phyloP scores from a whole-genome alignment of 2,113 vertebrate species.

The Chaetops frenatus region DNA sequence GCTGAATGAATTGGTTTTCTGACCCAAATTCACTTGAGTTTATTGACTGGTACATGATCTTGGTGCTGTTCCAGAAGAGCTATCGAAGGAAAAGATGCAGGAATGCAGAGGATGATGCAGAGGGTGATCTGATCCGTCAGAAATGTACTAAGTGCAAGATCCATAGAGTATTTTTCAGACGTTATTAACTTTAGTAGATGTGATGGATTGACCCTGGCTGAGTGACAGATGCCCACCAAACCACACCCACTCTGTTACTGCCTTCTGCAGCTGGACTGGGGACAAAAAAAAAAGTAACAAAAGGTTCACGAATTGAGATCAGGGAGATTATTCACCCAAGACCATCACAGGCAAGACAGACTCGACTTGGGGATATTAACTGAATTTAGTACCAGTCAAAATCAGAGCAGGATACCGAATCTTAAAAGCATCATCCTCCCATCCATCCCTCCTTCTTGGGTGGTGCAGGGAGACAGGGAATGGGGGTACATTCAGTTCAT shows the following conservation, averaged over 20 bases:
- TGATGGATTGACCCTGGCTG: neutral
- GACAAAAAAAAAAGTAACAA: neutral
- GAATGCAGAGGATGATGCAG: conserved; percentile 95
- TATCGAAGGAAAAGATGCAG: conserved; percentile 89
- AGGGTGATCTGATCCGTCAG: conserved; percentile 97
- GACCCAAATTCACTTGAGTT: conserved; percentile 81
- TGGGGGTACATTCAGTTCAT: neutral
- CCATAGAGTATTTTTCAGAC: conserved; percentile 92
- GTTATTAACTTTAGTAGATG: conserved; percentile 69
- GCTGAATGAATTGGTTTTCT: conserved; percentile 91
- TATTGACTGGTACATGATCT: conserved; percentile 76
- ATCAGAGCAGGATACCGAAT: neutral
- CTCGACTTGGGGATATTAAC: neutral
- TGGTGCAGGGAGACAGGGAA: neutral
- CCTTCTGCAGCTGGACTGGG: neutral
- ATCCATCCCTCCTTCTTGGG: neutral
- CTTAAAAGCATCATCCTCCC: neutral
- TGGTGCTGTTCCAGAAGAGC: conserved; percentile 84
- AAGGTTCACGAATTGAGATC: neutral
- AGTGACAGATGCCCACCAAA: neutral
- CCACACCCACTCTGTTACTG: neutral
- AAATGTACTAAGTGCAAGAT: conserved; percentile 92
- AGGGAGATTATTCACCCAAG: neutral
- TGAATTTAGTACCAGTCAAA: neutral
- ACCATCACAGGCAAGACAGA: neutral